Evolutionary conservation across 2,888 invertebrate genomes (phyloP).

Genomic region (Galerucella calmariensis): DNA sequence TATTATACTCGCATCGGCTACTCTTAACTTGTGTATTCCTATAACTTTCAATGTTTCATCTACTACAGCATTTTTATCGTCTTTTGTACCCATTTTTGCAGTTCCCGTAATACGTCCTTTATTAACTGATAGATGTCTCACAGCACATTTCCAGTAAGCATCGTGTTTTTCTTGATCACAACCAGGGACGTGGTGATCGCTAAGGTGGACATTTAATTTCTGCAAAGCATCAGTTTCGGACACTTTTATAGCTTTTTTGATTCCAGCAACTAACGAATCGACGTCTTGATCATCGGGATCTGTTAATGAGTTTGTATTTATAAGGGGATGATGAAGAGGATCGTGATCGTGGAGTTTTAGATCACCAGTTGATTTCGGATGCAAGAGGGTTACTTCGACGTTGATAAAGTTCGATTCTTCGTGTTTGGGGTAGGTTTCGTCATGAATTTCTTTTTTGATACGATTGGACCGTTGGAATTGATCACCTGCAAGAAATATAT

Average conservation of each 20-base stretch:
- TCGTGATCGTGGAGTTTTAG: constrained; percentile 77
- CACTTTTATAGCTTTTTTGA: constrained; percentile 71
- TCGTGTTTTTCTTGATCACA: constrained; percentile 70
- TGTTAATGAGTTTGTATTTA: constrained; percentile 84
- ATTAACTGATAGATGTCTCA: constrained; percentile 49
- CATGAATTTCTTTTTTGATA: constrained; percentile 67
- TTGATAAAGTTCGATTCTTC: constrained; percentile 65
- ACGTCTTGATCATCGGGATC: constrained; percentile 70
- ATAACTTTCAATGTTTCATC: constrained; percentile 72
- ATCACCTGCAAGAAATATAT: constrained; percentile 28
- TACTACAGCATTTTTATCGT: constrained; percentile 73
- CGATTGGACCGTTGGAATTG: constrained; percentile 65
- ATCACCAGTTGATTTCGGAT: constrained; percentile 80
- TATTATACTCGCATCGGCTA: constrained; percentile 76
- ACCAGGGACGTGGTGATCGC: constrained; percentile 60
- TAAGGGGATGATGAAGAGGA: constrained; percentile 79
- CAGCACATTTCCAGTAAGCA: constrained; percentile 76
- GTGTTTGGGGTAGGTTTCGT: constrained; percentile 67
- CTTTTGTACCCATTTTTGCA: constrained; percentile 76
- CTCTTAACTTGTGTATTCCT: constrained; percentile 71
- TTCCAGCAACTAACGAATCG: constrained; percentile 70
- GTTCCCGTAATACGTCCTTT: constrained; percentile 66
- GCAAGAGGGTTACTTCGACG: constrained; percentile 76
- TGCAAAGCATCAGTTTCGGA: constrained; percentile 71
- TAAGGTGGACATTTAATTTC: constrained; percentile 67